Evolutionary conservation across 1,140 invertebrate genomes (phyloP), one percentile per base, ranked within the genome.

Genomic region (Drosophila burlai): DNA sequence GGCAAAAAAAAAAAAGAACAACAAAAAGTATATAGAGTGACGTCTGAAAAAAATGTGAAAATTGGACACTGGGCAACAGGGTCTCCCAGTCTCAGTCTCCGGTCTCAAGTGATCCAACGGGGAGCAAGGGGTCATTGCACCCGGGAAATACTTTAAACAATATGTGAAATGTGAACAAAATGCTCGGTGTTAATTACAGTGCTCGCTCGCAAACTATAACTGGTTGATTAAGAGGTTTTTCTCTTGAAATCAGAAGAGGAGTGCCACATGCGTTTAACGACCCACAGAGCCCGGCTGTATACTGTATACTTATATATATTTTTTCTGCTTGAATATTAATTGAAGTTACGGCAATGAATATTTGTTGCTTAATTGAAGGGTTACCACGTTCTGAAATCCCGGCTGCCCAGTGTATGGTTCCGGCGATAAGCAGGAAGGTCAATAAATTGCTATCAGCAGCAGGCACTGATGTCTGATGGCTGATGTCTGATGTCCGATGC

Each of bases 351-450:
- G 16, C 4, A 4, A 16, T 54, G 4, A 36, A 36, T 16, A 50
- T n/a, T 29, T 11, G 0, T n/a, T 8, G 15, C 10, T 13, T 3
- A n/a, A 57, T 26, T 55, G 34, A 55, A 55, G 52, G 52, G 52
- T 54, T 54, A 7, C 16, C 11, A 10, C n/a, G 29, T 9, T 49
- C 46, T 26, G 8, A 49, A 29, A 29, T n/a, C 47, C 47, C 9
- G 26, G 58, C 57, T 63, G 76, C 3, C 24, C 10, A 72, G 66
- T 79, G 66, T 64, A 26, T 24, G 11, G 43, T 55, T 57, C 15
- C 36, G 31, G 61, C 75, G 84, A 90, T 90, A 89, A 90, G 84
- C 85, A 69, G 64, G 81, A 87, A 89, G 84, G 84, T 89, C 84
- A 90, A 89, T 89, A 90, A 87, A 89, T 83, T 74, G 73, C 73